Conservation (phyloP, 2,797 vertebrate species). For the Pagetopsis macropterus region DNA sequence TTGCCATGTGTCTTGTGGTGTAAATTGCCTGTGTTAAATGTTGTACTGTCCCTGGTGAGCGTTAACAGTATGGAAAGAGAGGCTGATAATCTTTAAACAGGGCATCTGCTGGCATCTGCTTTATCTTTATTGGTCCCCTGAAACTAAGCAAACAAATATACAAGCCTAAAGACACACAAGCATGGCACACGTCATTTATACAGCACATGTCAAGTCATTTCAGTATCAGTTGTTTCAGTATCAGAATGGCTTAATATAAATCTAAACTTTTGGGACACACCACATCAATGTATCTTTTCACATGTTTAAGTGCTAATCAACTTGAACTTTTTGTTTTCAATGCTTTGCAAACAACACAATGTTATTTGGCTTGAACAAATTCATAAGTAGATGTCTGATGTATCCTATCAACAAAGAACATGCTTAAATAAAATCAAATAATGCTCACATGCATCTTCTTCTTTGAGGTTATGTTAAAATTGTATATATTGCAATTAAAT, state of each 20-base stretch:
- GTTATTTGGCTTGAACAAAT: no score
- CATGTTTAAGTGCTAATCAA: no score
- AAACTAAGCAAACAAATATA: conserved; percentile 71
- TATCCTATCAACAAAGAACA: neutral
- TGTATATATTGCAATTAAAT: neutral
- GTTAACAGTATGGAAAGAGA: conserved; percentile 93
- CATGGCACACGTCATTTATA: conserved; percentile 68
- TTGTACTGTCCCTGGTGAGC: conserved; percentile 86
- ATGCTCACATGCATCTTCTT: neutral
- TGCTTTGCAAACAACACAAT: no score
- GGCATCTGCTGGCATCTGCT: conserved; percentile 98
- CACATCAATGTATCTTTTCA: no score
- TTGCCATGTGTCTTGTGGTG: conserved; percentile 72
- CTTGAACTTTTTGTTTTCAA: no score
- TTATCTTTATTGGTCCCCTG: conserved; percentile 95
- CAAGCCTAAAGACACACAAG: conserved; percentile 54
- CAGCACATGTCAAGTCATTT: neutral
- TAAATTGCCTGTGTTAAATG: conserved; percentile 78
- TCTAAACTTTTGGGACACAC: no score
- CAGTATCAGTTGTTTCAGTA: neutral
- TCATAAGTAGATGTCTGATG: neutral
- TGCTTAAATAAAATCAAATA: neutral
- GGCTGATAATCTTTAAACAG: conserved; percentile 95
- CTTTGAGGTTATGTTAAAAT: neutral
- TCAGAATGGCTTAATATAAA: neutral